A percentile compares a stretch with the other conserved stretches of the same genome.
Conservation (phyloP, 2,797 vertebrate species). For the Carapus acus region DNA sequence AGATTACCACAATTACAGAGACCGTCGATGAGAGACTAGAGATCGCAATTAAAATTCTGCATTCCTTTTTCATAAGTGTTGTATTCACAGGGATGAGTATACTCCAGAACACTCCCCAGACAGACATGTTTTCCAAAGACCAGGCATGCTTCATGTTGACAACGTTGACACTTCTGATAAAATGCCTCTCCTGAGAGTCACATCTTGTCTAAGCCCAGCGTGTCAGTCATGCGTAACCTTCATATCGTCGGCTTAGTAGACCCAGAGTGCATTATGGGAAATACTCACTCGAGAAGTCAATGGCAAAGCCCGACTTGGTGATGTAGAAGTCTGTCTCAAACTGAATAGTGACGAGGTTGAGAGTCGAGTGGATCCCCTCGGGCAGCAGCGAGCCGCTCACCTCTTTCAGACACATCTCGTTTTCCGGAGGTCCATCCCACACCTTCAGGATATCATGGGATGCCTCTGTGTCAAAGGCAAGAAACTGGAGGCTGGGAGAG, state of each 20-base stretch:
- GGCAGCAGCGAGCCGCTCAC: conserved; percentile 94
- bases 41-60: not conserved
- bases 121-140: not conserved
- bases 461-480: conserved; percentile 96
- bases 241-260: not conserved
- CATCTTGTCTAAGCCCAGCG: not conserved
- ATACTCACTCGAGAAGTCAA: conserved; percentile 96
- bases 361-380: conserved; percentile 94
- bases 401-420: conserved; percentile 93
- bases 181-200: not conserved
- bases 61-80: not conserved
- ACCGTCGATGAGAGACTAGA: not conserved
- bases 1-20: conserved; percentile 15
- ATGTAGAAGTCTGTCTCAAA: conserved; percentile 99
- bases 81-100: conserved; percentile 2
- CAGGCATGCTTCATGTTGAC: not conserved
- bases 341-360: conserved; percentile 91
- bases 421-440: conserved; percentile 93
- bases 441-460: conserved; percentile 95
- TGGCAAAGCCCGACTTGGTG: conserved; percentile 97
- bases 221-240: not conserved
- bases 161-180: not conserved
- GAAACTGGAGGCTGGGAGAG: conserved; percentile 85
- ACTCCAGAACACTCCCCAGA: not conserved
- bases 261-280: not conserved